Conservation (phyloP, 2,888 invertebrate species). For the Dasypolia templi region DNA sequence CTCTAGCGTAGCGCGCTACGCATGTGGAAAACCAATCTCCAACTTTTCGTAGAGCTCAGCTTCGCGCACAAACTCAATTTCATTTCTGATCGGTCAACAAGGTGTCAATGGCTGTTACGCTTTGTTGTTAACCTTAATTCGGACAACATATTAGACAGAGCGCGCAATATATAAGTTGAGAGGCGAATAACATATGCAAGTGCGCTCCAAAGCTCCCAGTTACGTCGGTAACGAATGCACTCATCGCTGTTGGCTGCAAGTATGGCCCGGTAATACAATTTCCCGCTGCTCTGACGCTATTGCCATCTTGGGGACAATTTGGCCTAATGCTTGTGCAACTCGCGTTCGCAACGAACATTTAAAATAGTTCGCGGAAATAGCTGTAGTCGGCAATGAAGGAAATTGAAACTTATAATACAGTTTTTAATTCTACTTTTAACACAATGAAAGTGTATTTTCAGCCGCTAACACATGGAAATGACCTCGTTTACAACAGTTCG, state of each 20-base stretch:
- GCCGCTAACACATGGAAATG: constrained; percentile 44
- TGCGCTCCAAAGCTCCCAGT: constrained; percentile 77
- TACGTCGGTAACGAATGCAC: constrained; percentile 85
- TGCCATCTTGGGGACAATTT: constrained; percentile 88
- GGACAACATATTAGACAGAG: constrained; percentile 33
- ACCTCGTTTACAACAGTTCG: constrained; percentile 54
- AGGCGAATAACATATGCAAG: constrained; percentile 74
- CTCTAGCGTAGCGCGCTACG: constrained; percentile 59
- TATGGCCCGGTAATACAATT: constrained; percentile 87
- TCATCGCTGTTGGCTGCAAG: constrained; percentile 80
- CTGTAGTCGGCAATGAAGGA: constrained; percentile 60
- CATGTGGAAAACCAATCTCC: constrained; percentile 58
- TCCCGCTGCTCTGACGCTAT: constrained; percentile 80
- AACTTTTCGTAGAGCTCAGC: constrained; percentile 55
- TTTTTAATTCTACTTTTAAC: constrained; percentile 34
- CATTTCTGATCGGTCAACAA: constrained; percentile 56
- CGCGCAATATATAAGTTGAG: constrained; percentile 48
- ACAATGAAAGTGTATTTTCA: constrained; percentile 24
- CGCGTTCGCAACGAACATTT: constrained; percentile 75
- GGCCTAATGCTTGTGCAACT: constrained; percentile 82
- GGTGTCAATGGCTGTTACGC: constrained; percentile 57
- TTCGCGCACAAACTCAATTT: constrained; percentile 58
- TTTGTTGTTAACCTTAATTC: constrained; percentile 46
- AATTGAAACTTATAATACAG: constrained; percentile 64
- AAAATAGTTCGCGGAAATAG: constrained; percentile 74